These are phyloP conservation scores for Chymomyza caudatula DNA, from an alignment of 2,888 invertebrate genomes.

Conservation along the genomic window DNA sequence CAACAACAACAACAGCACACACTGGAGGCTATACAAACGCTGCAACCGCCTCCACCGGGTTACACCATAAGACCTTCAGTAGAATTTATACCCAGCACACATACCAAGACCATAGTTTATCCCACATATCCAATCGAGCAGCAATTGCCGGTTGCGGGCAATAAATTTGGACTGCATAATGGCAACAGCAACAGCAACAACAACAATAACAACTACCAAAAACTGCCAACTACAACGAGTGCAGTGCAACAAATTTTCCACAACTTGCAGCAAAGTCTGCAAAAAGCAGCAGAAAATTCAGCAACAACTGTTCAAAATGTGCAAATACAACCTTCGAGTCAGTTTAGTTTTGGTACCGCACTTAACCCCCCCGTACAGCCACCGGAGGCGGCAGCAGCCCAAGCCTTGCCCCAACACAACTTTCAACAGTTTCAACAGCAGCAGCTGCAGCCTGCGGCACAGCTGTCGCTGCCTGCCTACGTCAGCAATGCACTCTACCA, in stretches of 20 bases:
- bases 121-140: conserved; percentile 78
- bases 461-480: conserved; percentile 60
- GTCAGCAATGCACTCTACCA: conserved; percentile 65
- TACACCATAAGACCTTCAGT: conserved; percentile 77
- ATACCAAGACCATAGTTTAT: conserved; percentile 64
- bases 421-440: conserved; percentile 66
- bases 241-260: conserved; percentile 73
- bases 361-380: conserved; percentile 36
- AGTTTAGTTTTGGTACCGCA: conserved; percentile 71
- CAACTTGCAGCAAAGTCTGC: conserved; percentile 68
- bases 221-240: conserved; percentile 51
- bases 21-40: conserved; percentile 54
- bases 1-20: conserved; percentile 69
- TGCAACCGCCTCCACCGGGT: conserved; percentile 64
- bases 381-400: conserved; percentile 62
- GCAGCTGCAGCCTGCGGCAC: conserved; percentile 24
- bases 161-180: conserved; percentile 72
- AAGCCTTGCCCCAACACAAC: conserved; percentile 66
- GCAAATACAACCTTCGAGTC: conserved; percentile 75
- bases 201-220: conserved; percentile 50
- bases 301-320: conserved; percentile 47
- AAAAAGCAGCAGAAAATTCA: conserved; percentile 57
- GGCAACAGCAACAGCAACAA: conserved; percentile 34
- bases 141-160: conserved; percentile 80
- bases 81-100: conserved; percentile 77